Conservation (phyloP, 1,140 invertebrate species). For the Sarcophaga peregrina region DNA sequence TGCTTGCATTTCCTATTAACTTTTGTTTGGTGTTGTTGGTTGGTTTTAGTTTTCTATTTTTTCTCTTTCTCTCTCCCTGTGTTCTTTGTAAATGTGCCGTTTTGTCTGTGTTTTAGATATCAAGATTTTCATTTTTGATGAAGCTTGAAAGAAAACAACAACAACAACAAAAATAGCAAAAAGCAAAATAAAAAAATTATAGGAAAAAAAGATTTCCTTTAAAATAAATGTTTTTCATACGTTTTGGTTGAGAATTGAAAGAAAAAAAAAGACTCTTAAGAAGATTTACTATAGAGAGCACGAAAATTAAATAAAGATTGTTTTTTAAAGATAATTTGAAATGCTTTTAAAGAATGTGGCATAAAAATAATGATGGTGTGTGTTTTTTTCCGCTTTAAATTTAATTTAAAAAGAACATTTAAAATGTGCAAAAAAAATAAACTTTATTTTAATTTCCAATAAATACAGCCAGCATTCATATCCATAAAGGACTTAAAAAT, state of each 20-base stretch:
- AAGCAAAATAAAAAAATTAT: constrained; percentile 6
- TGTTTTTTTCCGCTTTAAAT: too few relatives aligned
- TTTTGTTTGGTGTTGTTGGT: too few relatives aligned
- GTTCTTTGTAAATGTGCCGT: neutral
- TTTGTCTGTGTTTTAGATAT: constrained; percentile 16
- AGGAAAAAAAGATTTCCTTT: neutral
- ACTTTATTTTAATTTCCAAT: neutral
- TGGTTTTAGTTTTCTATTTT: neutral
- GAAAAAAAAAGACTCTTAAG: neutral
- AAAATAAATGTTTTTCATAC: neutral
- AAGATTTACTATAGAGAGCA: neutral
- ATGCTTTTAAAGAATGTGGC: constrained; percentile 35
- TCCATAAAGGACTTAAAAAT: neutral
- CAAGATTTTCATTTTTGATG: constrained; percentile 23
- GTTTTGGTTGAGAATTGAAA: neutral
- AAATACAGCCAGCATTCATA: neutral
- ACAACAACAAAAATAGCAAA: neutral
- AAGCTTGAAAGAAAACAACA: constrained; percentile 13
- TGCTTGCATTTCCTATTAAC: neutral
- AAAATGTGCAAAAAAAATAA: neutral
- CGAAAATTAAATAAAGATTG: neutral
- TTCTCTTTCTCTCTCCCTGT: neutral
- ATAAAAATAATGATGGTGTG: constrained; percentile 36
- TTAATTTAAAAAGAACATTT: neutral
- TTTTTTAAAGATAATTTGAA: constrained; percentile 31